Percentiles rank a stretch among this genome's conserved stretches.
These are phyloP conservation scores for Echinarachnius parma DNA, from an alignment of 53 echinoderm and acorn worm species.

Conservation along the genomic window DNA sequence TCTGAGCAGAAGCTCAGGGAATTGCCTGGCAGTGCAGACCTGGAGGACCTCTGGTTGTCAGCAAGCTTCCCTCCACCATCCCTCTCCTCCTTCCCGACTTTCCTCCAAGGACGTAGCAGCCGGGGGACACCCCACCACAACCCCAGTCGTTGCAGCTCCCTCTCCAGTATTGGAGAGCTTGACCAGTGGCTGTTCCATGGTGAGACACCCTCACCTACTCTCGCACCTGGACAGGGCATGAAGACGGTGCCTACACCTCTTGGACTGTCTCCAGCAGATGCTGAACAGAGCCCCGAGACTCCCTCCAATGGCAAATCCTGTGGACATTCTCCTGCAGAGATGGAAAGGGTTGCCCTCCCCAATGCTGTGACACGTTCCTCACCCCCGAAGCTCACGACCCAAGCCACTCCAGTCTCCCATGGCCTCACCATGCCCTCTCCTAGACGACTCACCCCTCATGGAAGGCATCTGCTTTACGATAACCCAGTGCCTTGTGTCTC, in stretches of 20 bases:
- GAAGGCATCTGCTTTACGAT: not conserved
- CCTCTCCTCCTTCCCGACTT: constrained; percentile 19
- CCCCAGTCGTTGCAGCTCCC: constrained; percentile 28
- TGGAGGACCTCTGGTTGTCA: constrained; percentile 36
- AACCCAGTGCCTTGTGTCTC: not conserved
- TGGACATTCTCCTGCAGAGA: not conserved
- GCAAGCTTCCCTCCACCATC: constrained; percentile 36
- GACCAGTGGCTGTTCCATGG: constrained; percentile 35
- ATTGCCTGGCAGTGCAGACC: not conserved
- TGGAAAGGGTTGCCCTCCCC: not conserved
- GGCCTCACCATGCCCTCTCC: constrained; percentile 22
- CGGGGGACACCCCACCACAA: not conserved
- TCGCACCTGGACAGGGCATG: not conserved
- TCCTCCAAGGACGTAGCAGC: constrained; percentile 13
- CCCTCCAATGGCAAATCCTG: not conserved
- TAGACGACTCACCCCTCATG: not conserved
- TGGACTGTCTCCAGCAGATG: constrained; percentile 5
- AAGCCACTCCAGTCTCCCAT: constrained; percentile 12
- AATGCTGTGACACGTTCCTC: not conserved
- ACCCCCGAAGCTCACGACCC: constrained; percentile 31
- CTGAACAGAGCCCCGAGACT: too few species aligned
- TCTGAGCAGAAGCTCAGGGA: constrained; percentile 6
- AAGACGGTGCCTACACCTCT: constrained; percentile 17
- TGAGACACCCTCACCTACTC: not conserved
- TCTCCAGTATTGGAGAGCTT: constrained; percentile 36